Base-by-base conservation (phyloP, 2,797 vertebrate genomes). In the Aphelocoma californica region DNA sequence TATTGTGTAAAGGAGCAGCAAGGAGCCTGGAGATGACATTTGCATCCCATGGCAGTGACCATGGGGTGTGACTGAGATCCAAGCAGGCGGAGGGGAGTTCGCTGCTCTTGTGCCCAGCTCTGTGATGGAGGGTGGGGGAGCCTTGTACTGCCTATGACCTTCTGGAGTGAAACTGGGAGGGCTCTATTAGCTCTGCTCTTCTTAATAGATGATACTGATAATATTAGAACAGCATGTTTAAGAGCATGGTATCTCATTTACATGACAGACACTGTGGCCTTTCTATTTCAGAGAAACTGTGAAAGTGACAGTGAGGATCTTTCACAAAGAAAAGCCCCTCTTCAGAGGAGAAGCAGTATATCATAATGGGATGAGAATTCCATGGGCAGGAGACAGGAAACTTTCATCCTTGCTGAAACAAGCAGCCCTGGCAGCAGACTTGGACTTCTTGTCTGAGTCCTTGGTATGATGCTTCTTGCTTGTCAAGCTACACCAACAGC, bases 271-370 rank as follows among this genome's bases (percentile, higher is more conserved):
- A 83, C 18, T 48, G 16, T 65, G 65, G 32, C 14, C 48, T 93
- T 83, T 72, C 58, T 78, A 1, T 98, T 97, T 84, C 95, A 99
- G 98, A 98, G 98, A 86, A 98, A 98, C 40, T 99, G 98, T 90
- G 99, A 99, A 96, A 99, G 99, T 77, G 99, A 99, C 97, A 97
- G 98, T 14, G 99, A 99, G 88, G 98, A 99, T 26, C 94, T 97
- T 10, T 26, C 97, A 34, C 98, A 90, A 92, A 98, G 96, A 86
- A 98, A 96, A 82, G 97, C 97, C 14, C 57, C 96, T 28, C 97
- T 94, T 75, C 97, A 97, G 79, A 98, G 99, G 92, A 99, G 99
- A 96, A 98, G 98, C 96, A 99, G 98, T 94, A 98, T 98, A 88
- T 99, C 99, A 64, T 99, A 98, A 98, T 18, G 34, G 14, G 34